A percentile compares a stretch with the other conserved stretches of the same genome.
Evolutionary conservation across 2,113 vertebrate genomes (phyloP).

Genomic region (Coturnix japonica): DNA sequence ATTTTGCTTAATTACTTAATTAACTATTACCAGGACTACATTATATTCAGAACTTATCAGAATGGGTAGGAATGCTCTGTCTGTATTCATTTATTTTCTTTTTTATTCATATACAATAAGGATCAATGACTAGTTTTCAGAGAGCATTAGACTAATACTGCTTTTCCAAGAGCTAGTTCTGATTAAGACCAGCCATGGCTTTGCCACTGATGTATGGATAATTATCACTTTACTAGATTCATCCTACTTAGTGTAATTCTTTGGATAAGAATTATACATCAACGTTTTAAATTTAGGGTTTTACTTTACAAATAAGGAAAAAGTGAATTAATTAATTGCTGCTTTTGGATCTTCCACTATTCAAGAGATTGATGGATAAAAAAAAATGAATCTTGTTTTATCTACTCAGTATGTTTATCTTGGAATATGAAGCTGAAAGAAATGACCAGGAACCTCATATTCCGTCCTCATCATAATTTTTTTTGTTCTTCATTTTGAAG

Average conservation of each 20-base stretch:
- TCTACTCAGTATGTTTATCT: neutral
- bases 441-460: neutral
- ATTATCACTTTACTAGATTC: neutral
- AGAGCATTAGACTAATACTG: neutral
- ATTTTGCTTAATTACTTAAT: neutral
- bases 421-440: neutral
- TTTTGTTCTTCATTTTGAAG: constrained; percentile 2
- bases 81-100: neutral
- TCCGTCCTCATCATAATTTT: neutral
- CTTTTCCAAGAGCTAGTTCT: neutral
- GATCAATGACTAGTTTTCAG: neutral
- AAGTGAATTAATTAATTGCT: neutral
- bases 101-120: neutral
- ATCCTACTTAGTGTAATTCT: neutral
- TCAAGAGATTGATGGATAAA: neutral
- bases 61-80: neutral
- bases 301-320: neutral
- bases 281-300: neutral
- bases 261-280: neutral
- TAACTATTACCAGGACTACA: neutral
- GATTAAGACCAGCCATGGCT: neutral
- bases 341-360: neutral
- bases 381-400: neutral
- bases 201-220: neutral
- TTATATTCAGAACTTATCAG: neutral